phyloP scores from a whole-genome alignment of 2,888 invertebrate genomes.

The Isotomurus palustris region DNA sequence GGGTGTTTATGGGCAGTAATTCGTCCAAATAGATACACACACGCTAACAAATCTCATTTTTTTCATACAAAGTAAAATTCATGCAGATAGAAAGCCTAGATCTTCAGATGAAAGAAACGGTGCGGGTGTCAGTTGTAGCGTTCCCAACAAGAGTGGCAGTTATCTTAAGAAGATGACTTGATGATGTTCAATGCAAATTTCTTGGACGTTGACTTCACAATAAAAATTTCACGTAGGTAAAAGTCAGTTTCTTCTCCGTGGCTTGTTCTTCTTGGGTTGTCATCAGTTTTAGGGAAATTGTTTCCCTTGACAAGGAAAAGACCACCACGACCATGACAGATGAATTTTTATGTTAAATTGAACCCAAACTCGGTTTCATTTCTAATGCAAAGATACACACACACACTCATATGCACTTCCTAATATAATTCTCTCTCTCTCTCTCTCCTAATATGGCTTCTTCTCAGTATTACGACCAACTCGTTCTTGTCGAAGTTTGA shows the following conservation, averaged over 20 bases:
- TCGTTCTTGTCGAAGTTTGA: slow-evolving; percentile 6
- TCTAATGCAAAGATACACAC: too few species aligned
- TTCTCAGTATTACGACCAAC: not conserved
- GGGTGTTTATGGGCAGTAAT: not conserved
- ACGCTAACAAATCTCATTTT: not conserved
- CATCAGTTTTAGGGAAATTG: not conserved
- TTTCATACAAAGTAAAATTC: not conserved
- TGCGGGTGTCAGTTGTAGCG: too few species aligned
- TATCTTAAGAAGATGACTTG: too few species aligned
- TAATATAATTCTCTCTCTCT: too few species aligned
- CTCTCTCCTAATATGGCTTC: not conserved
- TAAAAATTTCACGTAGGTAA: not conserved
- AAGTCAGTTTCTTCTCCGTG: not conserved
- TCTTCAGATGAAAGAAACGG: too few species aligned
- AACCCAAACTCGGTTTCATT: not conserved
- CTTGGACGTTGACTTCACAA: slow-evolving; percentile 5
- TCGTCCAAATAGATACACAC: not conserved
- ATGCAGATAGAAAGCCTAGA: too few species aligned
- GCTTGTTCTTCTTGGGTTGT: not conserved
- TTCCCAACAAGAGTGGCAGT: too few species aligned
- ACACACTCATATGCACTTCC: too few species aligned
- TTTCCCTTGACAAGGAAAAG: slow-evolving; percentile 9
- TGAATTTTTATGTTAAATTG: slow-evolving; percentile 11
- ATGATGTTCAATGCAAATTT: not conserved
- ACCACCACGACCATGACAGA: slow-evolving; percentile 13